Evolutionary conservation across 1,140 invertebrate genomes (phyloP), one percentile per base, ranked within the genome.

Genomic region (Brachionus sp.): DNA sequence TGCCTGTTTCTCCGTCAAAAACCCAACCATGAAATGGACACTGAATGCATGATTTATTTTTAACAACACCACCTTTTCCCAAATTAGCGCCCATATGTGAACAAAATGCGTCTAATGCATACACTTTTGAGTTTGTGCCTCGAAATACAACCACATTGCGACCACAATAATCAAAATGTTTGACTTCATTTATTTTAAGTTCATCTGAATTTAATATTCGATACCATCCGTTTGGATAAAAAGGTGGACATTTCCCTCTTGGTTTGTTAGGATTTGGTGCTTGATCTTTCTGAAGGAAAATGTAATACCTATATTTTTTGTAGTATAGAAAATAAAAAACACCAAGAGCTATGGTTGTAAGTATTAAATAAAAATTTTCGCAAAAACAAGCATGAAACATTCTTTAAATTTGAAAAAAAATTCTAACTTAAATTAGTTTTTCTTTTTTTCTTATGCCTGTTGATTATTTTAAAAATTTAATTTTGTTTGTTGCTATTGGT

Each of bases 181-280:
- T 89, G 0, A 93, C 92, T 84, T 92, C 87, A 33, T 91, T 91
- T 4, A 86, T 85, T 33, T 87, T 89, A 3, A 95, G 83, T 23
- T 92, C 89, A 13, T 87, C 87, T 9, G 92, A 93, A 86, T 94
- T 93, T 0, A 92, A 86, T 3, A 95, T 85, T 0, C 90, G 91
- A 86, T 93, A 94, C 94, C 94, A 95, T 33, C 94, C 94, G 85
- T 95, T 95, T 0, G 94, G 94, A 88, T 91, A 95, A 2, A 93
- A 92, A 0, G 93, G 93, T 37, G 66, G 80, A 53, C 80, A 82
- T 23, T 70, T 66, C 2, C 80, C 80, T 35, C 80, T 44, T 44
- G 80, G 57, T 23, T 46, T 66, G 23, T 70, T 82, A 0, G 44
- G 44, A 25, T 82, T 82, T 19, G 44, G n/a, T 16, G 46, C 57